Evolutionary conservation across 2,888 invertebrate genomes (phyloP), one percentile per base, ranked within the genome.

Genomic region (Amblyjoppa proteus): DNA sequence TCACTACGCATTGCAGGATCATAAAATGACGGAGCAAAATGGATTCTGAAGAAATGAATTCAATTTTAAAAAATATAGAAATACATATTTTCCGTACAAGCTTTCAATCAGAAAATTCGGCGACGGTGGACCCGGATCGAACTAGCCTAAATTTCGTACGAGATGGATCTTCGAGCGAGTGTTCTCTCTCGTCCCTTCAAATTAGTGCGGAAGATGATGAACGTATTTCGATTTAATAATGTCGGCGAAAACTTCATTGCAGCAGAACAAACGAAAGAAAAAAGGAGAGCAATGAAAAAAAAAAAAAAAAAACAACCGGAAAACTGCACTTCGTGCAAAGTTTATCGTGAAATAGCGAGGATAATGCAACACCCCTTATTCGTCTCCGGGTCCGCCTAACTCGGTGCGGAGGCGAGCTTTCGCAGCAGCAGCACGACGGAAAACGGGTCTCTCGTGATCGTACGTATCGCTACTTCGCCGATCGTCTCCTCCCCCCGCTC

Each of bases 401-500:
- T 28, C 53, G 56, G 68, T 68, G 58, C 69, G 41, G 38, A n/a
- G 66, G 51, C 13, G 69, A 45, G 78, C 66, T 78, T 71, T 78
- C 79, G 61, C 56, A 51, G 34, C 71, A 56, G 69, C 64, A 70
- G 51, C 74, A 20, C 53, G 71, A 75, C 71, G 76, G 73, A 83
- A 87, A 79, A 83, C 64, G 78, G 76, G 82, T 74, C 70, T 73
- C 70, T 74, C 64, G 74, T 25, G 78, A 53, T 79, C 81, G 69
- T 81, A 79, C 76, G 81, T 78, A 87, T 87, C 87, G 81, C 73
- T 79, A 78, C 85, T 83, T 70, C 49, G 88, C 87, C 87, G 87
- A 90, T 88, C 89, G 88, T 88, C 85, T 89, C 79, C 76, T 83
- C 87, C n/a, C 28, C 13, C 28, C 34, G 3, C 61, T 0, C 38